Percentiles rank a stretch among this genome's conserved stretches.
phyloP scores from a whole-genome alignment of 2,113 vertebrate genomes.

The Nothocercus julius region DNA sequence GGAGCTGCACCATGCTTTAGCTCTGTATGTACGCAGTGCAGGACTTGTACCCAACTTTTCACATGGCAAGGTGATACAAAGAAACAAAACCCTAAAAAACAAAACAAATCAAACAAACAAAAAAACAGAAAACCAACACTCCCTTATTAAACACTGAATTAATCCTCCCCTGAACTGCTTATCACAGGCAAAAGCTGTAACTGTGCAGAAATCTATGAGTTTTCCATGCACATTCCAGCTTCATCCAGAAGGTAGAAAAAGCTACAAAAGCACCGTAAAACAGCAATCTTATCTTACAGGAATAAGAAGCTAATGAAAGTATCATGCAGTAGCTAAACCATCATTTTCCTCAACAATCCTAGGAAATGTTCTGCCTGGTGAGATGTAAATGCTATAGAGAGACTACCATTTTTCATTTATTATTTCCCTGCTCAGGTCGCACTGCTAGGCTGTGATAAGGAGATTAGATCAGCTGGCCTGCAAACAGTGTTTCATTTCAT shows the following conservation, averaged over 20 bases:
- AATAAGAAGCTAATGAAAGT: not conserved
- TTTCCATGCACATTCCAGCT: not conserved
- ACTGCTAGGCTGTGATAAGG: not conserved
- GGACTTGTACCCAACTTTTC: not conserved
- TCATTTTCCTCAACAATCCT: not conserved
- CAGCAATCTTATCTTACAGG: too few relatives aligned
- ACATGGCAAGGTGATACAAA: not conserved
- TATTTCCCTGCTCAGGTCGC: not conserved
- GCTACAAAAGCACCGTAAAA: not conserved
- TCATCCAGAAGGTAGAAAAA: not conserved
- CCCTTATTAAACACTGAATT: not conserved
- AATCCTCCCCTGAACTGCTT: not conserved
- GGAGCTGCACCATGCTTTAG: rapidly evolving
- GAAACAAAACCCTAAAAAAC: not conserved
- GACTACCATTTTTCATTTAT: not conserved
- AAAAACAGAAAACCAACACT: not conserved
- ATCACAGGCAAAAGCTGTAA: rapidly evolving
- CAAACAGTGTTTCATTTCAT: not conserved
- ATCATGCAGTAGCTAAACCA: not conserved
- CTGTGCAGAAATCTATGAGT: not conserved
- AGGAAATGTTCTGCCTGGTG: not conserved
- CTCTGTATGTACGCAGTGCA: rapidly evolving
- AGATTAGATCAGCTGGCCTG: not conserved
- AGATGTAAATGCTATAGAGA: not conserved
- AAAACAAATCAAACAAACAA: too few relatives aligned